Percentiles rank a stretch among this genome's conserved stretches.
Conservation (phyloP, 2,888 invertebrate species). For the Eupithecia subfuscata region DNA sequence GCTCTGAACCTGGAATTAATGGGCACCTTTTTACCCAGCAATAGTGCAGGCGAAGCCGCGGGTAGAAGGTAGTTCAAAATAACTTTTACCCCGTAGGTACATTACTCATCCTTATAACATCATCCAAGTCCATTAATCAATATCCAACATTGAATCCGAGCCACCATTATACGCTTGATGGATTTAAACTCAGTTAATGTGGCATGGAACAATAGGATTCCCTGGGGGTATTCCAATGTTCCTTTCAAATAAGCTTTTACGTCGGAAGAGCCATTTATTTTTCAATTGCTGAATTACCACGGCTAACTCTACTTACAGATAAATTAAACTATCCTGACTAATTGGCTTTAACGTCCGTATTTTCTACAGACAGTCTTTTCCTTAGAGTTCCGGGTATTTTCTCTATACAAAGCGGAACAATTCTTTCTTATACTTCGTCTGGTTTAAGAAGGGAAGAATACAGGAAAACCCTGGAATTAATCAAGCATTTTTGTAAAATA, state of each 20-base stretch:
- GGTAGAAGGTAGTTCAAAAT: not conserved
- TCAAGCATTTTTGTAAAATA: slow-evolving; percentile 7
- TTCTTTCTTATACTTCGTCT: not conserved
- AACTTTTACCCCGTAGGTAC: not conserved
- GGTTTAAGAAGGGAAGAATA: not conserved
- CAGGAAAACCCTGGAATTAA: not conserved
- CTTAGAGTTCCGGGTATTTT: not conserved
- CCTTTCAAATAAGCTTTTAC: slow-evolving; percentile 62
- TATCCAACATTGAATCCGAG: slow-evolving; percentile 28
- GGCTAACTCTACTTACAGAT: slow-evolving; percentile 22
- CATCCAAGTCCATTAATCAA: slow-evolving; percentile 16
- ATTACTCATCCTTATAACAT: not conserved
- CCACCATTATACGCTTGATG: slow-evolving; percentile 50
- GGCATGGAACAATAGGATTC: slow-evolving; percentile 58
- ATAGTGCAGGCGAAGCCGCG: not conserved
- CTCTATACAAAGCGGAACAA: not conserved
- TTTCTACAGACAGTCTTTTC: not conserved
- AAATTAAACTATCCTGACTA: slow-evolving; percentile 18
- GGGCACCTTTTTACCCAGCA: not conserved
- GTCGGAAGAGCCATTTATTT: slow-evolving; percentile 53
- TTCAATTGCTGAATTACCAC: slow-evolving; percentile 43
- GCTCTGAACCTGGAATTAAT: not conserved
- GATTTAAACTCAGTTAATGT: slow-evolving; percentile 57
- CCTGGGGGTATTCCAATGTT: slow-evolving; percentile 54
- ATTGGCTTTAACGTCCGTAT: slow-evolving; percentile 19